These are phyloP conservation scores for Montipora foliosa DNA, from an alignment of 64 coral and sea anemone genomes.

Conservation along the genomic window DNA sequence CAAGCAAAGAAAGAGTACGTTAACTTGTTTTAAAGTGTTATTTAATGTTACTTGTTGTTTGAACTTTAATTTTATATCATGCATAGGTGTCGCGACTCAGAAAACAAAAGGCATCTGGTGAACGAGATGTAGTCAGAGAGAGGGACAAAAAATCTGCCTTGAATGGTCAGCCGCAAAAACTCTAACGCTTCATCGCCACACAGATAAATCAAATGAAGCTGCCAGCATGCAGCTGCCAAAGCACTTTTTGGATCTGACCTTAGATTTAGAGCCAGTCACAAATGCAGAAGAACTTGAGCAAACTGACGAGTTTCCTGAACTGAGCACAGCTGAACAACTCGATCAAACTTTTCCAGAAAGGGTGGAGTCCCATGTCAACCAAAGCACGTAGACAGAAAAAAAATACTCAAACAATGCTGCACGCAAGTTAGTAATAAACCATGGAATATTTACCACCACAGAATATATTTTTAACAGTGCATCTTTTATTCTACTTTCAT, in stretches of 20 bases:
- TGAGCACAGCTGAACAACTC: too few relatives aligned
- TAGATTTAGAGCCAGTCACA: background rate
- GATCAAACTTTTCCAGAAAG: too few relatives aligned
- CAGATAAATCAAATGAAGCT: conserved; percentile 1
- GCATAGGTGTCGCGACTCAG: conserved; percentile 74
- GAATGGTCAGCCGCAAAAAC: conserved; percentile 73
- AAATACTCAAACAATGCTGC: too few relatives aligned
- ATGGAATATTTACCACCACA: too few relatives aligned
- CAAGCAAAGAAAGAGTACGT: conserved; percentile 77
- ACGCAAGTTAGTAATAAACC: too few relatives aligned
- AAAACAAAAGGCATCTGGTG: conserved; percentile 70
- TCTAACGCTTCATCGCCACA: conserved; percentile 37
- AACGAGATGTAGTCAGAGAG: conserved; percentile 59
- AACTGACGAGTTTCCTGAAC: too few relatives aligned
- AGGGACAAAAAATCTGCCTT: conserved; percentile 68
- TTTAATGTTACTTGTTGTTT: conserved; percentile 45
- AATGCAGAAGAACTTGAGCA: background rate
- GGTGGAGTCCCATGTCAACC: too few relatives aligned
- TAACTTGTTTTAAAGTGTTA: conserved; percentile 30
- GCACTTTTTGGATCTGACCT: background rate
- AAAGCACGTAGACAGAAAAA: too few relatives aligned
- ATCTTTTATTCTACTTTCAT: too few relatives aligned
- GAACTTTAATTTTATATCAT: conserved; percentile 41
- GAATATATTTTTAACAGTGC: too few relatives aligned
- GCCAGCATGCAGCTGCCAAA: background rate